Percentiles rank a stretch among this genome's conserved stretches.
Evolutionary conservation across 2,888 invertebrate species (phyloP).

Genomic region (Archips xylosteana): DNA sequence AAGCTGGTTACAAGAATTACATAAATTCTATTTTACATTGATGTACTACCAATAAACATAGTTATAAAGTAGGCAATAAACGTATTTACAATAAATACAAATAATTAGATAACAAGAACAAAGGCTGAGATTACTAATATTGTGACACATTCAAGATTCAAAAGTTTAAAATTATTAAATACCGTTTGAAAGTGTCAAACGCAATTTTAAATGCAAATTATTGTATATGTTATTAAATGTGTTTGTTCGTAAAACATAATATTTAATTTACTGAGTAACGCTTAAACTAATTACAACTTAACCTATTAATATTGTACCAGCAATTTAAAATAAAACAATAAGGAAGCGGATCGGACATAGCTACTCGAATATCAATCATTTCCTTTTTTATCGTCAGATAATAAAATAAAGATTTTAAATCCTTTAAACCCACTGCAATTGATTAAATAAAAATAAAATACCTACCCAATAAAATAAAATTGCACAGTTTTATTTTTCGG

Average conservation of each 20-base stretch:
- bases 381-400: not conserved
- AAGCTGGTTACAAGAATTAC: constrained; percentile 49
- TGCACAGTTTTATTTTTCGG: not conserved
- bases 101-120: constrained; percentile 43
- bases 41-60: not conserved
- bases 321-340: constrained; percentile 1
- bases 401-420: not conserved
- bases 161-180: constrained; percentile 6
- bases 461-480: not conserved
- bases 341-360: constrained; percentile 3
- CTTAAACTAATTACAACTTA: constrained; percentile 36
- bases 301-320: constrained; percentile 34
- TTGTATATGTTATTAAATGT: constrained; percentile 10
- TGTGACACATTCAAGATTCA: constrained; percentile 46
- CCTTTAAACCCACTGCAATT: constrained; percentile 10
- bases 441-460: not conserved
- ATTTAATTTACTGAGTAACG: constrained; percentile 32
- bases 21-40: constrained; percentile 12
- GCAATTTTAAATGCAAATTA: constrained; percentile 38
- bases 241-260: constrained; percentile 27
- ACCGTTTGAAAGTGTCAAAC: constrained; percentile 13
- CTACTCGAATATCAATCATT: not conserved
- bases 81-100: constrained; percentile 26
- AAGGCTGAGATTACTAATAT: constrained; percentile 51
- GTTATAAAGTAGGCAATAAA: constrained; percentile 1